Evolutionary conservation across 2,113 vertebrate genomes (phyloP).

Genomic region (Fulmarus glacialis): DNA sequence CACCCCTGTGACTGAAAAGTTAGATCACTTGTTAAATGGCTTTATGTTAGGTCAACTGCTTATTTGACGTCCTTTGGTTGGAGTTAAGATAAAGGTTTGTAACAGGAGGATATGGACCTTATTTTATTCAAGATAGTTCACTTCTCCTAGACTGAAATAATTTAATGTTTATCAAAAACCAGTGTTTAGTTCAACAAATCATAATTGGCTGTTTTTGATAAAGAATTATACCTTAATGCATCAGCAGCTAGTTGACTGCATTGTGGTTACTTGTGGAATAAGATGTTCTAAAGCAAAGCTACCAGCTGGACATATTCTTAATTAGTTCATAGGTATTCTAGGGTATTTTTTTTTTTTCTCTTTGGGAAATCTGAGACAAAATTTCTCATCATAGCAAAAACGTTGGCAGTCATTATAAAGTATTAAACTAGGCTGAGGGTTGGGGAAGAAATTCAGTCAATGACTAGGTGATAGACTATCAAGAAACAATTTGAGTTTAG

Average conservation of each 20-base stretch:
- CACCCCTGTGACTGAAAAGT: neutral
- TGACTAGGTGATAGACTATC: neutral
- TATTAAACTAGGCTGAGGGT: neutral
- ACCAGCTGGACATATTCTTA: neutral
- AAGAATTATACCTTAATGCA: neutral
- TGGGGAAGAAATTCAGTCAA: neutral
- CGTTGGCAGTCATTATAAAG: neutral
- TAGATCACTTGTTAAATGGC: neutral
- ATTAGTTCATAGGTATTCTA: neutral
- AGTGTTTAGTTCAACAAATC: neutral
- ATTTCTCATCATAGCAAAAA: neutral
- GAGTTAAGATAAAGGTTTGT: neutral
- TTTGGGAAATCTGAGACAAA: neutral
- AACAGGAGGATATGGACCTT: neutral
- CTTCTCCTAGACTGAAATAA: neutral
- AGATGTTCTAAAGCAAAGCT: neutral
- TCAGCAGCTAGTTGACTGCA: neutral
- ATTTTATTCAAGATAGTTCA: neutral
- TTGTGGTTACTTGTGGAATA: neutral
- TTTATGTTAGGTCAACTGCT: neutral
- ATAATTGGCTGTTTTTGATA: neutral
- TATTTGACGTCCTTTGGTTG: neutral
- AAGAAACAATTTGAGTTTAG: constrained; percentile 7
- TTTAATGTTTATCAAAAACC: neutral
- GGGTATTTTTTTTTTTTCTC: neutral